Evolutionary conservation across 2,113 vertebrate species (phyloP).

Genomic region (Illadopsis cleaveri): DNA sequence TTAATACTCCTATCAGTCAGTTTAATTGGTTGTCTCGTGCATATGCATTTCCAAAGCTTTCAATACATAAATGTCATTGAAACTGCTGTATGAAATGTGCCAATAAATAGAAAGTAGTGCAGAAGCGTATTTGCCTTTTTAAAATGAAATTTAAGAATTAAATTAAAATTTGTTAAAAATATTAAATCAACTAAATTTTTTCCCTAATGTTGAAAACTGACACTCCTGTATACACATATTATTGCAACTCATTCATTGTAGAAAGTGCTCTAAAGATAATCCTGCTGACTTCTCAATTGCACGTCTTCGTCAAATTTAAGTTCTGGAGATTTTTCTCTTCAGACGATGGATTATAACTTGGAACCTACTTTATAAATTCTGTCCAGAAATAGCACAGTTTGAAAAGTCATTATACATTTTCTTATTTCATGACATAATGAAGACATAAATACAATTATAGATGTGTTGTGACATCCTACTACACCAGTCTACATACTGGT

Average conservation of each 20-base stretch:
- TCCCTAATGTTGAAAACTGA: neutral
- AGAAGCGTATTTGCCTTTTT: neutral
- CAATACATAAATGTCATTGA: neutral
- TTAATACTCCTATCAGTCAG: neutral
- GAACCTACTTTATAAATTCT: neutral
- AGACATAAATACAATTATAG: neutral
- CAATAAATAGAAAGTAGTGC: neutral
- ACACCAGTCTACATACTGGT: neutral
- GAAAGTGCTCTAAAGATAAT: neutral
- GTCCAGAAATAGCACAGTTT: neutral
- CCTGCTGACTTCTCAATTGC: neutral
- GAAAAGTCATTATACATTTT: neutral
- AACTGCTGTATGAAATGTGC: neutral
- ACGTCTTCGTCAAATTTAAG: neutral
- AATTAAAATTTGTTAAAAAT: neutral
- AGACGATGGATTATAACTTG: neutral
- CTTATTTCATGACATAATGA: neutral
- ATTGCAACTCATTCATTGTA: neutral
- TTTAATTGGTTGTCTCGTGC: neutral
- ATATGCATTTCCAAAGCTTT: neutral
- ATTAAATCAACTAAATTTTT: neutral
- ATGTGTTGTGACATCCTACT: neutral
- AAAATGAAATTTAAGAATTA: neutral
- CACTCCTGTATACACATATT: accelerated
- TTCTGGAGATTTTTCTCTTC: neutral